A percentile compares a stretch with the other conserved stretches of the same genome.
Conservation (phyloP, 2,888 invertebrate genomes). For the Apoda limacodes region DNA sequence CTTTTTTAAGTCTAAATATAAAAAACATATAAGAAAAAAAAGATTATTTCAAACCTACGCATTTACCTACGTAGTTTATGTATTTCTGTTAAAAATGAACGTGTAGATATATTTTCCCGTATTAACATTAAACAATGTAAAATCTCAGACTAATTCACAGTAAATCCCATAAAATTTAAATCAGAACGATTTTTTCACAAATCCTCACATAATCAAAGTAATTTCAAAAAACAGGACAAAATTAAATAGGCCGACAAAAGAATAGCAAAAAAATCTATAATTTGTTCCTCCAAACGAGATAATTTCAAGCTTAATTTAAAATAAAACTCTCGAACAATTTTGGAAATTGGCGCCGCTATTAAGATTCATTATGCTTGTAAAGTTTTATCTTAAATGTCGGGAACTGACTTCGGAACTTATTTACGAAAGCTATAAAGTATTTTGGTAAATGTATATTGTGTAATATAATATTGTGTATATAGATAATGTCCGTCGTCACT, state of each 20-base stretch:
- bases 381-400: constrained; percentile 54
- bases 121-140: no score
- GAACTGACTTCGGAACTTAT: constrained; percentile 48
- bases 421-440: constrained; percentile 62
- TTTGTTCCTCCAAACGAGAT: constrained; percentile 32
- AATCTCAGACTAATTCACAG: no score
- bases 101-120: no score
- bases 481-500: no score
- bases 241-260: not conserved
- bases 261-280: constrained; percentile 1
- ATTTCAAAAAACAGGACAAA: not conserved
- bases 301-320: constrained; percentile 56
- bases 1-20: no score
- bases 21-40: no score
- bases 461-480: no score
- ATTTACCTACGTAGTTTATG: no score
- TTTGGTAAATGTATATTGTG: constrained; percentile 66
- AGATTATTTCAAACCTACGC: no score
- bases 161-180: no score
- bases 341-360: constrained; percentile 58
- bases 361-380: constrained; percentile 66
- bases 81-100: no score
- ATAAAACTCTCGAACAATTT: constrained; percentile 60
- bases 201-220: not conserved
- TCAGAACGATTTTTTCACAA: not conserved